These are phyloP conservation scores for Mormyrus iriodes DNA, from an alignment of 2,113 vertebrate species.

Conservation along the genomic window DNA sequence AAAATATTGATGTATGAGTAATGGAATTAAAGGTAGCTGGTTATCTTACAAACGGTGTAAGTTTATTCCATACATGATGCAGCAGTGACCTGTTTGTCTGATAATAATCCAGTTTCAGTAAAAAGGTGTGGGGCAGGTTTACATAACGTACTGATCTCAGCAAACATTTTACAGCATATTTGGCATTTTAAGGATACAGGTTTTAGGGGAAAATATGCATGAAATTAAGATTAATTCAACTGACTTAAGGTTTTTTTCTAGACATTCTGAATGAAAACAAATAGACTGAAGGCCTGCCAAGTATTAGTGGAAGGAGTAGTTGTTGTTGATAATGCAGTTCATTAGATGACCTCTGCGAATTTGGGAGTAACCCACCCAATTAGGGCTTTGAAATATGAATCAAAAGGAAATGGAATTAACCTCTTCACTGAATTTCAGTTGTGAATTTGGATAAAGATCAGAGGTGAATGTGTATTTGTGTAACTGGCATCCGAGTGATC, in stretches of 20 bases:
- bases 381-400: neutral
- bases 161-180: neutral
- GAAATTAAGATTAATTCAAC: neutral
- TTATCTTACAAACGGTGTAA: neutral
- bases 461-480: neutral
- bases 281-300: neutral
- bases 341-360: neutral
- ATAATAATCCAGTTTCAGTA: neutral
- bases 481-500: neutral
- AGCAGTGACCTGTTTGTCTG: neutral
- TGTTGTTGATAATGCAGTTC: neutral
- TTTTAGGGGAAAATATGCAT: neutral
- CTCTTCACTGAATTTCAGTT: neutral
- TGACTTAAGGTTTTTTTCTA: neutral
- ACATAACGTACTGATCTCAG: neutral
- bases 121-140: neutral
- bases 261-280: neutral
- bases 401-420: slow-evolving; percentile 2
- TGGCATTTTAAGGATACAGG: neutral
- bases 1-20: neutral
- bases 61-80: neutral
- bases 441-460: slow-evolving; percentile 15
- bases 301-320: neutral
- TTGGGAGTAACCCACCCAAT: neutral
- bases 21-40: neutral